phyloP scores from a whole-genome alignment of 2,888 invertebrate species.

The Pherbina coryleti region DNA sequence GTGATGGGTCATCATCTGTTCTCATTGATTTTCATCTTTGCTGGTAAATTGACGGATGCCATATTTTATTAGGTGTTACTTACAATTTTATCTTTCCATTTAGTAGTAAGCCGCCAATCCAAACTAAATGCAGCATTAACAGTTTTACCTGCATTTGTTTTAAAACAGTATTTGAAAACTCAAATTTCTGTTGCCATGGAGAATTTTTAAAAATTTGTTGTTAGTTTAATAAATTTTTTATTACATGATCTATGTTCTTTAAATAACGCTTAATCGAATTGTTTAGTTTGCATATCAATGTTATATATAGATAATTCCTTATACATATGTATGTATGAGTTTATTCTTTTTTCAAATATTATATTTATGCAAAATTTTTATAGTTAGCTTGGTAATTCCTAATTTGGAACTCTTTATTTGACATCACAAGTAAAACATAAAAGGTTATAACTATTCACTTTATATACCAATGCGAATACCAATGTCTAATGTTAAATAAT shows the following conservation, averaged over 20 bases:
- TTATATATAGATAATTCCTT: background rate
- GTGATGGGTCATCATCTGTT: conserved; percentile 77
- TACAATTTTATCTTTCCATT: conserved; percentile 20
- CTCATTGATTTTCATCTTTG: conserved; percentile 76
- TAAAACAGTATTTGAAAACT: conserved; percentile 60
- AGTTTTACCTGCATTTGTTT: conserved; percentile 56
- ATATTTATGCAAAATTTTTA: background rate
- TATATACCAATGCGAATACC: too few species aligned
- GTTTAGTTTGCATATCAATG: background rate
- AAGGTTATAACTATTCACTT: too few species aligned
- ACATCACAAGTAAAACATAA: too few species aligned
- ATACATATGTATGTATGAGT: background rate
- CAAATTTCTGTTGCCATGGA: conserved; percentile 53
- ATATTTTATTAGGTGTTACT: background rate
- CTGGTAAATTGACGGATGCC: conserved; percentile 69
- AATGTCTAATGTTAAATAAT: too few species aligned
- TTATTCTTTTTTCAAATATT: background rate
- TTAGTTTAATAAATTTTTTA: conserved; percentile 23
- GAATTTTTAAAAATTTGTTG: conserved; percentile 46
- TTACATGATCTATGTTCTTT: background rate
- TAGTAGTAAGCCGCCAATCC: conserved; percentile 50
- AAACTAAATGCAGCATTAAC: conserved; percentile 53
- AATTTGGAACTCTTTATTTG: too few species aligned
- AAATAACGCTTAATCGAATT: background rate
- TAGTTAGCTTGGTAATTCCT: too few species aligned